A percentile compares a stretch with the other conserved stretches of the same genome.
Evolutionary conservation across 2,888 invertebrate genomes (phyloP).

Genomic region (Campoplex capitator): DNA sequence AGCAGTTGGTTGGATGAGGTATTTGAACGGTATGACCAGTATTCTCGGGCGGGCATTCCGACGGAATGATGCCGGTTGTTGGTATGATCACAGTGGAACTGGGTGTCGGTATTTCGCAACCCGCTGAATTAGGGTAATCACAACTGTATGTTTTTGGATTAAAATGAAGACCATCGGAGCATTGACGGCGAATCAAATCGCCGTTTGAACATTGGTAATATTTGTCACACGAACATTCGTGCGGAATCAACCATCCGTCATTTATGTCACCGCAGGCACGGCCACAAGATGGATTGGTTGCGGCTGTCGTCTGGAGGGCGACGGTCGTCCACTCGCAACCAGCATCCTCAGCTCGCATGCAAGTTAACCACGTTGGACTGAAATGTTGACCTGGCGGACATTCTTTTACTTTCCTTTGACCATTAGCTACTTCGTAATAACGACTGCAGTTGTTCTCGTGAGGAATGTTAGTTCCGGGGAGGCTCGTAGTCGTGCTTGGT

Average conservation of each 20-base stretch:
- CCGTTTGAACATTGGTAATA: slow-evolving; percentile 71
- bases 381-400: slow-evolving; percentile 68
- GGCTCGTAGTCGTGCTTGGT: slow-evolving; percentile 7
- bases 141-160: slow-evolving; percentile 48
- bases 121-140: slow-evolving; percentile 55
- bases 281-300: slow-evolving; percentile 1
- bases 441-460: slow-evolving; percentile 58
- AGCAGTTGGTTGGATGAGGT: slow-evolving; percentile 71
- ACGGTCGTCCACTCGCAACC: slow-evolving; percentile 54
- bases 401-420: slow-evolving; percentile 23
- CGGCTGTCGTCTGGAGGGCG: neutral
- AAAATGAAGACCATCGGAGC: slow-evolving; percentile 61
- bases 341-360: slow-evolving; percentile 65
- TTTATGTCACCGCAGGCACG: slow-evolving; percentile 43
- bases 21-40: slow-evolving; percentile 53
- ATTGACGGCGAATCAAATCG: slow-evolving; percentile 54
- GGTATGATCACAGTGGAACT: neutral
- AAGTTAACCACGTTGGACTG: slow-evolving; percentile 57
- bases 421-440: slow-evolving; percentile 45
- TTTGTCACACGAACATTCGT: slow-evolving; percentile 69
- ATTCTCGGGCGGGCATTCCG: slow-evolving; percentile 64
- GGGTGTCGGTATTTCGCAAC: slow-evolving; percentile 24
- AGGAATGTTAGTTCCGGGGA: slow-evolving; percentile 46
- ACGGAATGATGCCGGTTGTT: slow-evolving; percentile 40
- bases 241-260: slow-evolving; percentile 61